Conservation (phyloP, 1,140 invertebrate species). For the Gonioctena quinquepunctata region DNA sequence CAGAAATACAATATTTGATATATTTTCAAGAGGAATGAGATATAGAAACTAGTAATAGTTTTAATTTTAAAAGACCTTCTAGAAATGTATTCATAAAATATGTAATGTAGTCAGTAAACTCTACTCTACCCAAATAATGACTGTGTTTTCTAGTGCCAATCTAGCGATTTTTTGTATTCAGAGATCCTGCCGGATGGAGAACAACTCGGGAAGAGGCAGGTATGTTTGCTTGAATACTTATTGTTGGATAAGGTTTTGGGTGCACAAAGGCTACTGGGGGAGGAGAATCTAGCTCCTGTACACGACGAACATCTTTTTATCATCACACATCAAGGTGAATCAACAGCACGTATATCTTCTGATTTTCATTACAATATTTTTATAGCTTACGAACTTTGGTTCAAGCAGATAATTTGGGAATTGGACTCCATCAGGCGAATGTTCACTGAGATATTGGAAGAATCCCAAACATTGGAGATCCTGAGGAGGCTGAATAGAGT, state of each 20-base stretch:
- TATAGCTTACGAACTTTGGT: constrained; percentile 98
- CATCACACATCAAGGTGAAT: constrained; percentile 94
- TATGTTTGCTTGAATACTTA: constrained; percentile 82
- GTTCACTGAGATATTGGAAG: constrained; percentile 83
- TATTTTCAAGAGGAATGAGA: too few species aligned
- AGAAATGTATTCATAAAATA: background rate
- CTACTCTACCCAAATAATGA: too few species aligned
- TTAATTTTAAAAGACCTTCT: background rate
- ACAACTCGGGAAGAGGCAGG: constrained; percentile 64
- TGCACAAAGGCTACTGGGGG: constrained; percentile 83
- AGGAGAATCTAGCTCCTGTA: constrained; percentile 70
- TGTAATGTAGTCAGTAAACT: background rate
- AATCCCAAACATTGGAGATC: constrained; percentile 91
- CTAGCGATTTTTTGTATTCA: too few species aligned
- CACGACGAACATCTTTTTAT: constrained; percentile 99
- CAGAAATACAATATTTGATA: too few species aligned
- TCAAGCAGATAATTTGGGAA: constrained; percentile 98
- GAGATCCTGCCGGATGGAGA: constrained; percentile 53
- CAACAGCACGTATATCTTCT: background rate
- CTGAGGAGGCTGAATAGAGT: constrained; percentile 90
- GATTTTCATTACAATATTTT: background rate
- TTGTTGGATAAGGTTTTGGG: constrained; percentile 87
- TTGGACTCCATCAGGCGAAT: constrained; percentile 88
- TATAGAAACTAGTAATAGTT: background rate
- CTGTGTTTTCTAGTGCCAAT: too few species aligned